Evolutionary conservation across 2,888 invertebrate species (phyloP).

Genomic region (Andricus curvator): DNA sequence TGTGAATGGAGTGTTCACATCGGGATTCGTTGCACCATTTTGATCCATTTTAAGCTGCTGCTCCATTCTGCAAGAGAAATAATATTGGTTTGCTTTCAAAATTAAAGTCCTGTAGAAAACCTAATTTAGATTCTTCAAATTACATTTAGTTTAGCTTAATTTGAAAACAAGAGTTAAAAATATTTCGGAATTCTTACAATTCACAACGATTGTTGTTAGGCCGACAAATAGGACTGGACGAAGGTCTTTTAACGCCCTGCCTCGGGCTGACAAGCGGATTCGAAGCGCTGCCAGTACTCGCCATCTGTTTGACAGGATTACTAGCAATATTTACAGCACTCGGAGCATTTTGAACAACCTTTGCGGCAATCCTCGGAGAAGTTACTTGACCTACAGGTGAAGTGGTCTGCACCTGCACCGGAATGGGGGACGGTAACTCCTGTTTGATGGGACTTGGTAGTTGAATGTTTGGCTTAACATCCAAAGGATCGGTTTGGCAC

Average conservation of each 20-base stretch:
- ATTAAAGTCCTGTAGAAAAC: background rate
- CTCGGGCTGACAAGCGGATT: slow-evolving; percentile 68
- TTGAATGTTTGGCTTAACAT: slow-evolving; percentile 70
- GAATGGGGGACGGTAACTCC: slow-evolving; percentile 70
- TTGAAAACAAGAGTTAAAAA: background rate
- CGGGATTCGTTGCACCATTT: slow-evolving; percentile 86
- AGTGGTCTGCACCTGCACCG: slow-evolving; percentile 66
- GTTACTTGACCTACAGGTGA: slow-evolving; percentile 71
- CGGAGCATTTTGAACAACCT: slow-evolving; percentile 63
- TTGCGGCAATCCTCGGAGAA: slow-evolving; percentile 66
- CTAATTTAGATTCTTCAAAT: background rate
- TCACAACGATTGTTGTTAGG: slow-evolving; percentile 73
- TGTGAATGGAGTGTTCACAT: slow-evolving; percentile 85
- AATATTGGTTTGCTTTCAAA: background rate
- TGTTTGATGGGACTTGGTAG: slow-evolving; percentile 70
- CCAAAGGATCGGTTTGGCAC: slow-evolving; percentile 73
- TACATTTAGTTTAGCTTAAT: background rate
- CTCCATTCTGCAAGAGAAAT: slow-evolving; percentile 82
- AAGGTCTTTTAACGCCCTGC: slow-evolving; percentile 75
- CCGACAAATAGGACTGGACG: slow-evolving; percentile 73
- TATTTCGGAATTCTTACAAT: slow-evolving; percentile 68
- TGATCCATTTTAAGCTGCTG: slow-evolving; percentile 88
- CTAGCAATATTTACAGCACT: slow-evolving; percentile 63
- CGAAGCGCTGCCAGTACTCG: slow-evolving; percentile 65
- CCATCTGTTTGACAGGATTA: slow-evolving; percentile 63